Conservation (phyloP, 1,140 invertebrate species). For the Drosophila nasuta region DNA sequence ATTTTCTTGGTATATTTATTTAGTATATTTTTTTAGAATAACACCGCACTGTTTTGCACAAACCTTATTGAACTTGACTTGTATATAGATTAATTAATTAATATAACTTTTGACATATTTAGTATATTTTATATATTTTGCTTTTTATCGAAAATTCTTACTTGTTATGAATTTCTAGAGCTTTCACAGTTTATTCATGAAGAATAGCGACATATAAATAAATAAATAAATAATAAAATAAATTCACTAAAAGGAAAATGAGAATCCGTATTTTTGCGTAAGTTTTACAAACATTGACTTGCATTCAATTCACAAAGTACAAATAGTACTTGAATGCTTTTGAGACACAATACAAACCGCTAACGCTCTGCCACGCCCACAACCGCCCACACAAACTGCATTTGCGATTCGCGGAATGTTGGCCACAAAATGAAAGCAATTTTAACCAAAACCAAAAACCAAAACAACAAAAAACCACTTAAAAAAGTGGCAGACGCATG, state of each 20-base stretch:
- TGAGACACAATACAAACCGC: slow-evolving; percentile 3
- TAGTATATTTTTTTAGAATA: no score
- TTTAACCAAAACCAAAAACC: slow-evolving; percentile 1
- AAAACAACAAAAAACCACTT: slow-evolving; percentile 21
- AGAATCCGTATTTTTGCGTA: not conserved
- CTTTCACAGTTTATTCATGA: not conserved
- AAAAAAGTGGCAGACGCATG: slow-evolving; percentile 41
- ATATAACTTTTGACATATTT: no score
- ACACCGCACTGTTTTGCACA: no score
- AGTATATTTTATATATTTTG: no score
- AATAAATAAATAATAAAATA: not conserved
- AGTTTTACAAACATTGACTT: not conserved
- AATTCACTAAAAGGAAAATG: not conserved
- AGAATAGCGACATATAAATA: no score
- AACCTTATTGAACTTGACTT: no score
- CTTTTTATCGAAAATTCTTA: no score
- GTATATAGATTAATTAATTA: no score
- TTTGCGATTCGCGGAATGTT: slow-evolving; percentile 35
- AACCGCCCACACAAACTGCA: slow-evolving; percentile 7
- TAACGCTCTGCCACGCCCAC: not conserved
- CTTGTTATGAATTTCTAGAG: not conserved
- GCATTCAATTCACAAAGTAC: not conserved
- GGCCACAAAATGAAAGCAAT: slow-evolving; percentile 37
- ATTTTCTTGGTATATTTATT: no score
- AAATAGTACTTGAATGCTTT: not conserved